Evolutionary conservation across 2,888 invertebrate genomes (phyloP).

Genomic region (Caprella mutica): DNA sequence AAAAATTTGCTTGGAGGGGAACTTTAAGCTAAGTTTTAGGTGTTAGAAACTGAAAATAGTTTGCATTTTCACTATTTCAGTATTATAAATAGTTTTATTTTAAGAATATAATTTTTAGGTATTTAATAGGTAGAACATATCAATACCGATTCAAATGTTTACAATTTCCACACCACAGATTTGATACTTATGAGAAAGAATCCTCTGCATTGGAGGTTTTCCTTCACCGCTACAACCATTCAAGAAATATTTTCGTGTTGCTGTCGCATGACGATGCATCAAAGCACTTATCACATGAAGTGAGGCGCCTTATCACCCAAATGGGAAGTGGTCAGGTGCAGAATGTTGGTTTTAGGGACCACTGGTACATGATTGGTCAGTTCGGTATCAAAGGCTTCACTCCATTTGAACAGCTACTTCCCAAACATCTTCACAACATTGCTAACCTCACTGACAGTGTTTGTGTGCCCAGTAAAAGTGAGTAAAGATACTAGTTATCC

Average conservation of each 20-base stretch:
- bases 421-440: slow-evolving; percentile 3
- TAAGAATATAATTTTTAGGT: no score
- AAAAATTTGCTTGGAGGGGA: no score
- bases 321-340: slow-evolving; percentile 46
- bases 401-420: slow-evolving; percentile 42
- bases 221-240: slow-evolving; percentile 37
- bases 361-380: slow-evolving; percentile 47
- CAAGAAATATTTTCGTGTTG: slow-evolving; percentile 45
- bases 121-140: no score
- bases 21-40: no score
- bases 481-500: no score
- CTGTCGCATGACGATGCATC: slow-evolving; percentile 49
- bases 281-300: slow-evolving; percentile 45
- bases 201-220: slow-evolving; percentile 38
- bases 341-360: slow-evolving; percentile 47
- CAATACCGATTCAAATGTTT: no score
- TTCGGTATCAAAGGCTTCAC: slow-evolving; percentile 47
- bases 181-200: slow-evolving; percentile 46
- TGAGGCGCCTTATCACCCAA: slow-evolving; percentile 44
- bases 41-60: no score
- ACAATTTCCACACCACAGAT: no score
- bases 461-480: neutral
- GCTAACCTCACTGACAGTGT: neutral
- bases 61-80: no score
- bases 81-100: no score